Evolutionary conservation across 2,113 vertebrate species (phyloP), one percentile per base, ranked within the genome.

Genomic region (Lathamus discolor): DNA sequence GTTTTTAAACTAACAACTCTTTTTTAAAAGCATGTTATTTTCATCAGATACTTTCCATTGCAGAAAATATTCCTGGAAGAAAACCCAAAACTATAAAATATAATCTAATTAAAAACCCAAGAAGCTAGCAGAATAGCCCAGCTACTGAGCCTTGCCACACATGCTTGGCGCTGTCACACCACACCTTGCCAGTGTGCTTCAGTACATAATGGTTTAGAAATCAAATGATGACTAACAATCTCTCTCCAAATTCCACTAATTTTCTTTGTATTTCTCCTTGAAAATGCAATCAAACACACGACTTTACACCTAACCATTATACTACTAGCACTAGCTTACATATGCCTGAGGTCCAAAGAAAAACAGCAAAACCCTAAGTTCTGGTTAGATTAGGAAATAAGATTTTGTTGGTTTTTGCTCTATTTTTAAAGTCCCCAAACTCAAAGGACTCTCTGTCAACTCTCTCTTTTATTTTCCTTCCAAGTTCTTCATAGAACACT

Each of bases 371-470:
- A 62, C 8, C 22, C 46, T 69, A 28, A 22, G 18, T 73, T 89
- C 57, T 73, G 35, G 19, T 77, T 66, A 79, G 33, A 33, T 74
- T 74, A 86, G 43, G 79, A 88, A 93, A 70, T 37, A 70, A 83
- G 68, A 84, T 55, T 72, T 77, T 88, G 35, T 43, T 17, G 11
- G 17, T 5, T 81, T 95, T 79, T 75, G 24, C 70, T 84, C 67
- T 35, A 46, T 94, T 96, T 86, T 64, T 88, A 3, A 94, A 94
- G 79, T 46, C 63, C 67, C 46, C 44, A 93, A 88, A 73, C 77
- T 93, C 82, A 95, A 95, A 96, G 66, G 49, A 81, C 2, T 25
- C 90, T 97, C 92, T 97, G 92, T 96, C 83, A 90, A 74, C 43
- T 54, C 33, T 46, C 61, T 77, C 84, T 83, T 92, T 88, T 93